A percentile compares a stretch with the other conserved stretches of the same genome.
phyloP scores from a whole-genome alignment of 1,140 invertebrate genomes.

The Wiebesia pumilae region DNA sequence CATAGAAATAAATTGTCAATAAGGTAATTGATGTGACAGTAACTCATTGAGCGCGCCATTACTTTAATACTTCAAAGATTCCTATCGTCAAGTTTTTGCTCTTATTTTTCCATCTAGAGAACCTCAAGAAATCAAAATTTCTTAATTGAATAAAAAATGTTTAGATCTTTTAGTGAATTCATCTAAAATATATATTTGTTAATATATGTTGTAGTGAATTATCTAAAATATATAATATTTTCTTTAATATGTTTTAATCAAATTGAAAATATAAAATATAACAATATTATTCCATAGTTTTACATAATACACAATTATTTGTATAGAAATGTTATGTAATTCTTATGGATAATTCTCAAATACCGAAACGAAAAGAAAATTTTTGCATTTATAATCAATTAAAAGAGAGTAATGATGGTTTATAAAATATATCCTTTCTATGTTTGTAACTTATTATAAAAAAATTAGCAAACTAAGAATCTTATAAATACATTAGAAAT shows the following conservation, averaged over 20 bases:
- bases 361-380: neutral
- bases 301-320: too few relatives aligned
- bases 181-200: too few relatives aligned
- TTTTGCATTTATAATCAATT: neutral
- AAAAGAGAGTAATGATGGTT: neutral
- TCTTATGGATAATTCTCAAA: neutral
- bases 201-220: too few relatives aligned
- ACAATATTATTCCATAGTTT: too few relatives aligned
- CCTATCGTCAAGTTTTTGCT: neutral
- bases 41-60: neutral
- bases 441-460: neutral
- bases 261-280: too few relatives aligned
- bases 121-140: neutral
- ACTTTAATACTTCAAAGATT: neutral
- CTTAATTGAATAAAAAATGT: too few relatives aligned
- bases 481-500: neutral
- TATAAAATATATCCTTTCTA: too few relatives aligned
- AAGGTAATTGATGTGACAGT: conserved; percentile 8
- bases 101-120: neutral
- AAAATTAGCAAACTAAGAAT: neutral
- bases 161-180: too few relatives aligned
- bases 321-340: neutral
- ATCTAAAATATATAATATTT: too few relatives aligned
- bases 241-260: too few relatives aligned
- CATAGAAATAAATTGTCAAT: conserved; percentile 34